Base-by-base conservation (phyloP, 2,888 invertebrate species). In the Tipula unca region DNA sequence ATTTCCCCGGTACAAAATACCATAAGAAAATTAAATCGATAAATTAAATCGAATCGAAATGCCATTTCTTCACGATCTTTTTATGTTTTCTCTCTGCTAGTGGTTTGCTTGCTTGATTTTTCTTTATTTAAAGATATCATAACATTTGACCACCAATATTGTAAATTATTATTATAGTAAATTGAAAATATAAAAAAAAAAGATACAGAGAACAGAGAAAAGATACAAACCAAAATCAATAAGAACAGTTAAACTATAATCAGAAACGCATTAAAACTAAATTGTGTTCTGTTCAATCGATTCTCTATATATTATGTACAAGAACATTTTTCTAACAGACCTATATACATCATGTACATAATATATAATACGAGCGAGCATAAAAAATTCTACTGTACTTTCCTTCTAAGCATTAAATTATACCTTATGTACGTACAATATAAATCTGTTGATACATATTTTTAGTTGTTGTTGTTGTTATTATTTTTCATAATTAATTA, bases 401-500 rank as follows among this genome's bases (percentile, higher is more conserved):
- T 10, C 48, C 48, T n/a, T n/a, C n/a, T n/a, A n/a, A n/a, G n/a
- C n/a, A n/a, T n/a, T n/a, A n/a, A n/a, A n/a, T n/a, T n/a, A n/a
- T n/a, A n/a, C n/a, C 69, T 69, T 69, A 69, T 17, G 48, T 69
- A 69, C 25, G 25, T 69, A 17, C 48, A 6, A 17, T 54, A 5
- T 54, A 1, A 25, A n/a, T 48, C 8, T n/a, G n/a, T 48, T n/a
- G 48, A 48, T 48, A 48, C 48, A 48, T 48, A 48, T 83, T 35
- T 29, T 82, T 32, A 13, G 29, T 13, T 83, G 3, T 83, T 83
- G 3, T 83, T n/a, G 14, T 83, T 32, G n/a, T 83, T n/a, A n/a
- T 25, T 83, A n/a, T 25, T 83, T 83, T 83, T 83, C 83, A 83
- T 83, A 83, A 83, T 83, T 83, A 83, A 83, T 83, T 83, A 83